Evolutionary conservation across 2,113 vertebrate species (phyloP).

Genomic region (Pampusana beccarii): DNA sequence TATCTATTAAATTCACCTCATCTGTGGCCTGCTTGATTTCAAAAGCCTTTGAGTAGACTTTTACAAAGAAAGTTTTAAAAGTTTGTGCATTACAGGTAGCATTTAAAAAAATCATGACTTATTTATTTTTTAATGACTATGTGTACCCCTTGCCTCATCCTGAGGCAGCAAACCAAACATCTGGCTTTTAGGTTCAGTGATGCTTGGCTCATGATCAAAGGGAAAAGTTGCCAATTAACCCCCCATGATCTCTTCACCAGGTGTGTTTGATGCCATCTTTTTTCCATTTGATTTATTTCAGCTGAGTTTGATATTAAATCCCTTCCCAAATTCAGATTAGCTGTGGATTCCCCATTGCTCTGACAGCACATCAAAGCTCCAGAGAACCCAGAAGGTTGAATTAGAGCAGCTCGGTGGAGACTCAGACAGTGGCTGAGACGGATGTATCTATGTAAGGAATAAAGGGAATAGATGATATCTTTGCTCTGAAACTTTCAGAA

Average conservation of each 20-base stretch:
- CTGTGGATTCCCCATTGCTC: neutral
- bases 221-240: slow-evolving; percentile 57
- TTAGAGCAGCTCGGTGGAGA: neutral
- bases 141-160: neutral
- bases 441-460: neutral
- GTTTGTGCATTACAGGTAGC: neutral
- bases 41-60: slow-evolving; percentile 2
- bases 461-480: slow-evolving; percentile 44
- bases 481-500: neutral
- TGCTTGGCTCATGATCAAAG: slow-evolving; percentile 49
- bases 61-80: slow-evolving; percentile 12
- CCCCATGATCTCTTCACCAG: neutral
- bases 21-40: slow-evolving; percentile 11
- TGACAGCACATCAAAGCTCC: slow-evolving; percentile 44
- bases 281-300: slow-evolving; percentile 54
- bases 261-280: slow-evolving; percentile 30
- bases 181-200: slow-evolving; percentile 29
- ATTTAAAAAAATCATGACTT: slow-evolving; percentile 41
- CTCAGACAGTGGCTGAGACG: neutral
- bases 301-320: slow-evolving; percentile 33
- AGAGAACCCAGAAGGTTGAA: slow-evolving; percentile 28
- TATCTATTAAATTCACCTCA: slow-evolving; percentile 22
- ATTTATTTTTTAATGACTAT: slow-evolving; percentile 6
- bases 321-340: slow-evolving; percentile 44
- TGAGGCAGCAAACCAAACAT: slow-evolving; percentile 35